Conservation (phyloP, 2,797 vertebrate genomes). For the Esox masquinongy region DNA sequence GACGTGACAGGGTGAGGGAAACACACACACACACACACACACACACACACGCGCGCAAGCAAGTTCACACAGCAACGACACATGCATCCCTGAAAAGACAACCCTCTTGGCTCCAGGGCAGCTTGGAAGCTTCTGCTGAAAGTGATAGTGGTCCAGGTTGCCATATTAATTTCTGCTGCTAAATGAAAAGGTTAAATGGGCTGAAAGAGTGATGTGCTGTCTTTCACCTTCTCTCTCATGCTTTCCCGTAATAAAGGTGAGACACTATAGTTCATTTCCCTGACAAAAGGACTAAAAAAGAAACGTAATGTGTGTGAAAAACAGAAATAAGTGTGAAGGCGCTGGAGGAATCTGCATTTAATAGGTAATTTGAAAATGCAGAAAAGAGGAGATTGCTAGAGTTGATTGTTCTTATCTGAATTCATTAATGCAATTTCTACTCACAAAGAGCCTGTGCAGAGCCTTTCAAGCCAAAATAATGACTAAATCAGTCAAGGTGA, state of each 20-base stretch:
- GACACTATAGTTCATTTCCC: conserved; percentile 37
- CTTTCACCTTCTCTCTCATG: conserved; percentile 43
- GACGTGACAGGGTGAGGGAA: conserved; percentile 50
- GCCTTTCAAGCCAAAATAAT: conserved; percentile 43
- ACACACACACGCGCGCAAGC: conserved; percentile 9
- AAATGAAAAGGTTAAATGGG: conserved; percentile 75
- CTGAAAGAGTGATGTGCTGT: conserved; percentile 46
- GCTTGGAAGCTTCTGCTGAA: conserved; percentile 59
- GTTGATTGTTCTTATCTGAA: conserved; percentile 45
- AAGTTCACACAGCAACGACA: conserved; percentile 20
- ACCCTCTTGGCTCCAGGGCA: conserved; percentile 52
- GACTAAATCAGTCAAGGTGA: conserved; percentile 32
- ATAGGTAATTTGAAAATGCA: conserved; percentile 53
- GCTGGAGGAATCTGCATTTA: conserved; percentile 43
- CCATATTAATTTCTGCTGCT: conserved; percentile 67
- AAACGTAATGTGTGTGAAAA: not conserved
- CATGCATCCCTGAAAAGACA: conserved; percentile 30
- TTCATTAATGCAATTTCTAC: conserved; percentile 56
- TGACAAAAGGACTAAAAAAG: conserved; percentile 7
- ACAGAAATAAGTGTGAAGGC: conserved; percentile 31
- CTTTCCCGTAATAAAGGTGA: conserved; percentile 53
- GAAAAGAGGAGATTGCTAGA: conserved; percentile 24
- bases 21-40: conserved; percentile 15
- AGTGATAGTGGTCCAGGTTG: conserved; percentile 57
- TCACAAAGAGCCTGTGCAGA: conserved; percentile 43